A percentile compares a stretch with the other conserved stretches of the same genome.
Conservation (phyloP, 37 sponge, comb jelly and placozoan genomes). For the Ianthella basta region DNA sequence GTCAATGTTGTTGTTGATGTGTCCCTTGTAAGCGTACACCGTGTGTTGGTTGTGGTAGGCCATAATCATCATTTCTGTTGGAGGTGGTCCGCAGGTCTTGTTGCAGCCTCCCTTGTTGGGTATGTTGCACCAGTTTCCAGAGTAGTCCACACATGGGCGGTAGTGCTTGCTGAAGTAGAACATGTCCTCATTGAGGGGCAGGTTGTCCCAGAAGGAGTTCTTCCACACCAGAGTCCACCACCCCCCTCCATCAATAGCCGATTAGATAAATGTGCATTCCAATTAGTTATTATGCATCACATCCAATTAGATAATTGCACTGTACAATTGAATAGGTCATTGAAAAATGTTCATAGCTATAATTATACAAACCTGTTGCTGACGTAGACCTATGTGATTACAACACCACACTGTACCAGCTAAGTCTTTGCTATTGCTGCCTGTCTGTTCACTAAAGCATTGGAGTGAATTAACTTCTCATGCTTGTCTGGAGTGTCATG, state of each 20-base stretch:
- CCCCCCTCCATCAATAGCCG: conserved; percentile 1
- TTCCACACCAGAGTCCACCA: conserved; percentile 14
- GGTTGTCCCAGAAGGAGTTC: background rate
- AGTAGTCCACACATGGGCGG: background rate
- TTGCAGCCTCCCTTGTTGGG: background rate
- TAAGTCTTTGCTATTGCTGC: too few species aligned
- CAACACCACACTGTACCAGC: too few species aligned
- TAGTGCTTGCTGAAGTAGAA: background rate
- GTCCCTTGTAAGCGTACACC: conserved; percentile 28
- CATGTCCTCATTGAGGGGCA: background rate
- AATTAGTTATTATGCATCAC: background rate
- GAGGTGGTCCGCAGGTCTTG: too few species aligned
- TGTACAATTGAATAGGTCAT: too few species aligned
- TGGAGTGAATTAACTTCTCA: too few species aligned
- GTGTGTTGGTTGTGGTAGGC: conserved; percentile 27
- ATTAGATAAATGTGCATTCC: too few species aligned
- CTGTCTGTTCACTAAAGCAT: too few species aligned
- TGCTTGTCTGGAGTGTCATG: too few species aligned
- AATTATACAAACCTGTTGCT: too few species aligned
- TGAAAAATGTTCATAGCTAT: too few species aligned
- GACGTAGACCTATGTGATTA: too few species aligned
- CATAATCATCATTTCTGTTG: conserved; percentile 30
- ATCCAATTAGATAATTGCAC: background rate
- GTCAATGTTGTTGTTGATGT: conserved; percentile 26
- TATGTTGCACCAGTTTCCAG: background rate